Percentiles rank a stretch among this genome's conserved stretches.
Evolutionary conservation across 1,140 invertebrate genomes (phyloP).

Genomic region (Drosophila orena): DNA sequence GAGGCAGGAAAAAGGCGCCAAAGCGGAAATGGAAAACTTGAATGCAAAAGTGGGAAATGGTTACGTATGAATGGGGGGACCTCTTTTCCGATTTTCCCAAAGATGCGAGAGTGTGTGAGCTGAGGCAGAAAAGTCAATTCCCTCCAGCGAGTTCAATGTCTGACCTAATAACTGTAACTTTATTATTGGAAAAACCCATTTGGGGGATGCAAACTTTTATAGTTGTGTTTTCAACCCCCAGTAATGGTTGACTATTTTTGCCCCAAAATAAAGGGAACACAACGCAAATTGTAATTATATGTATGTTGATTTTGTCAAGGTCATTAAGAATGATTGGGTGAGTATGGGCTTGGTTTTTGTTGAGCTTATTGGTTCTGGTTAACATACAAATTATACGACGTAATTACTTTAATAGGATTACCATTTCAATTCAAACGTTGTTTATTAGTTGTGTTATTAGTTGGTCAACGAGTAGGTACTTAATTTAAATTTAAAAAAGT

Average conservation of each 20-base stretch:
- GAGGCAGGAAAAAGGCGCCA: slow-evolving; percentile 29
- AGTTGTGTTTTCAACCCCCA: neutral
- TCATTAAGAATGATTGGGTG: neutral
- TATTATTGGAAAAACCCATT: slow-evolving; percentile 19
- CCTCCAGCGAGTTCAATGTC: slow-evolving; percentile 28
- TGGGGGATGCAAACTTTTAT: neutral
- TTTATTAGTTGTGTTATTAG: no score
- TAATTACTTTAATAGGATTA: no score
- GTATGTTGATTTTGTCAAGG: neutral
- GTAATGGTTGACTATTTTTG: neutral
- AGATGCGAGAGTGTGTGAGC: slow-evolving; percentile 2
- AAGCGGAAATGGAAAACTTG: slow-evolving; percentile 54
- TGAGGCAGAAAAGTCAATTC: slow-evolving; percentile 39
- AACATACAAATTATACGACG: no score
- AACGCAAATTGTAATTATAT: neutral
- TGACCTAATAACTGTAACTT: slow-evolving; percentile 45
- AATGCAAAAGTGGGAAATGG: slow-evolving; percentile 42
- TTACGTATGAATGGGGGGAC: slow-evolving; percentile 6
- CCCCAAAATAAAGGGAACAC: neutral
- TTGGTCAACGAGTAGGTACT: no score
- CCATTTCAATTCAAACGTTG: no score
- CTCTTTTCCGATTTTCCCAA: slow-evolving; percentile 7
- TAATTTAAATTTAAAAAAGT: no score
- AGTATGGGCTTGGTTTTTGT: neutral
- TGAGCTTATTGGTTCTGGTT: neutral